Evolutionary conservation across 2,888 invertebrate species (phyloP).

Genomic region (Dolichopus griseipennis): DNA sequence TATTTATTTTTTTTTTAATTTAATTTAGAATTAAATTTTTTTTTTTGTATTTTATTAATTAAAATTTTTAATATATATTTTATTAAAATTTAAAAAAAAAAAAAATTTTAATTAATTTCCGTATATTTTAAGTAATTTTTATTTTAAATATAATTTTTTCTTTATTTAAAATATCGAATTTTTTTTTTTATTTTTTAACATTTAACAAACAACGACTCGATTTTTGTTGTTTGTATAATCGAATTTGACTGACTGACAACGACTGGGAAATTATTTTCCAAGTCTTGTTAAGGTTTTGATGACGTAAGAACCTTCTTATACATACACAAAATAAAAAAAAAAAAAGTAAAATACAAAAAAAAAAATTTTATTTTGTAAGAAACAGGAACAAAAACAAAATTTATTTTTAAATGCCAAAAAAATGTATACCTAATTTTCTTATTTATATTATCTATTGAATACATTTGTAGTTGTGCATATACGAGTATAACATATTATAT

Average conservation of each 20-base stretch:
- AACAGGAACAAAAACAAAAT: too few species aligned
- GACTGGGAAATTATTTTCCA: not conserved
- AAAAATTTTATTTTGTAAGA: not conserved
- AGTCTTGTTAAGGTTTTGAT: constrained; percentile 7
- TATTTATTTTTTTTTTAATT: too few species aligned
- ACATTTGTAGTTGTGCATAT: too few species aligned
- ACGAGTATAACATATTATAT: too few species aligned
- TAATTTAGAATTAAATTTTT: too few species aligned
- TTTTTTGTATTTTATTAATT: too few species aligned
- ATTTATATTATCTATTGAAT: too few species aligned
- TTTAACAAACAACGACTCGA: not conserved
- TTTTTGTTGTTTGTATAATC: constrained; percentile 9
- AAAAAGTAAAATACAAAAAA: not conserved
- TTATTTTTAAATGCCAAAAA: not conserved
- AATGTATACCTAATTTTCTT: not conserved
- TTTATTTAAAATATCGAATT: not conserved
- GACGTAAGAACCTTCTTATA: constrained; percentile 8
- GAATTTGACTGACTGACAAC: constrained; percentile 7
- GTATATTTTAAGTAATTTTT: not conserved
- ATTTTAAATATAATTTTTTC: not conserved
- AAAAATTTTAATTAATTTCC: not conserved
- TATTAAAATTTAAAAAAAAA: too few species aligned
- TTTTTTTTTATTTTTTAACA: too few species aligned
- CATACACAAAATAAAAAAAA: not conserved
- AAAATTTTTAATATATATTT: too few species aligned